These are phyloP conservation scores for Drosophila insularis DNA, from an alignment of 1,140 invertebrate species.

Conservation along the genomic window DNA sequence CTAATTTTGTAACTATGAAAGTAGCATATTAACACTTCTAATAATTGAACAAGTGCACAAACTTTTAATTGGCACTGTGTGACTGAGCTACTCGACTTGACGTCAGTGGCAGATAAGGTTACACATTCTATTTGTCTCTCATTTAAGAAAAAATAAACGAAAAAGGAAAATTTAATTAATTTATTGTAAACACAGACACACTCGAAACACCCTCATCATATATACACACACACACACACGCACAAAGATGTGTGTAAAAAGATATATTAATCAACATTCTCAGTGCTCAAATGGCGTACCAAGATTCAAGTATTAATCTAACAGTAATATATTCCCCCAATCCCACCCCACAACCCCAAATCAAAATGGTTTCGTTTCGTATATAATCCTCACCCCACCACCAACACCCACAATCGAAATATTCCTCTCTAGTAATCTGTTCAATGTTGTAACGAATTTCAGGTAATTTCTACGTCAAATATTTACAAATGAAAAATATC, in stretches of 20 bases:
- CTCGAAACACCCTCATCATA: background rate
- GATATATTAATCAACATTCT: constrained; percentile 55
- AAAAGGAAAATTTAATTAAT: constrained; percentile 6
- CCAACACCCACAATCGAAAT: background rate
- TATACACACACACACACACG: constrained; percentile 34
- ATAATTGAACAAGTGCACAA: constrained; percentile 9
- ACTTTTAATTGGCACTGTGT: constrained; percentile 69
- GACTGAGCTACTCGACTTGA: constrained; percentile 38
- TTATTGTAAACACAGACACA: background rate
- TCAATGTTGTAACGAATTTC: constrained; percentile 70
- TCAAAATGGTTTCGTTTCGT: constrained; percentile 17
- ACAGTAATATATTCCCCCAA: constrained; percentile 12
- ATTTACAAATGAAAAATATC: constrained; percentile 55
- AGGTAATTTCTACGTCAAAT: constrained; percentile 46
- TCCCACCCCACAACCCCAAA: constrained; percentile 11
- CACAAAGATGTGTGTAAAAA: constrained; percentile 1
- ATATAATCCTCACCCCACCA: background rate
- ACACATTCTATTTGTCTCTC: constrained; percentile 21
- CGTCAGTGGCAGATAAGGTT: constrained; percentile 65
- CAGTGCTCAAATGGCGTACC: constrained; percentile 58
- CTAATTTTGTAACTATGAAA: constrained; percentile 44
- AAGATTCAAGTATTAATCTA: constrained; percentile 66
- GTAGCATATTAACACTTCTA: too few species aligned
- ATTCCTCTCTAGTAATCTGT: constrained; percentile 65
- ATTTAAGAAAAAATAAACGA: background rate